Base-by-base conservation (phyloP, 2,888 invertebrate genomes). In the Lingula anatina region DNA sequence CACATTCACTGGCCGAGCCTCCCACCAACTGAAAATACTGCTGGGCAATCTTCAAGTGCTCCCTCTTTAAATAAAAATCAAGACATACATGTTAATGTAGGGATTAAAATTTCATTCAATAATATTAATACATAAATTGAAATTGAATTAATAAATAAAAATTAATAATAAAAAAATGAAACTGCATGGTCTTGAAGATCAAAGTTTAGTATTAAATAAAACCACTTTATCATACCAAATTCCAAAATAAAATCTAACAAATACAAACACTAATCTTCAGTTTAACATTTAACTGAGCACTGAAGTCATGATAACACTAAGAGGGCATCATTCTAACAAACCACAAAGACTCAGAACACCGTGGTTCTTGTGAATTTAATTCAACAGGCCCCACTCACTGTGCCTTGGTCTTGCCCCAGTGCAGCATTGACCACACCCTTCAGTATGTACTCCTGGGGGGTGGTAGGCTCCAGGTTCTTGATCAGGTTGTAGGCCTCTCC, bases 1-100 rank as follows among this genome's bases (percentile, higher is more conserved):
- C 80, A 73, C 95, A 94, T 79, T 99, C 97, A 24, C 93, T 90
- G 1, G 90, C 87, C 0, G 95, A 96, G 58, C 93, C 92, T 48
- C 97, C 97, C 2, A 99, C 96, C 51, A 95, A 79, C 77, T 95
- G 94, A 73, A 95, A 92, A 76, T 91, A 96, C 75, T 95, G 93
- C 73, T 97, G 93, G 0, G 97, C 97, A 12, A 88, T 84, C 80
- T 94, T 94, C 61, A 96, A 82, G 70, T 94, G 89, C 61, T 99
- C 96, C 58, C 89, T 85, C 94, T 95, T 70, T 27, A 81, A 77
- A 54, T 47, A 41, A 54, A 36, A 36, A 42, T 46, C 52, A 27
- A 46, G 28, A 26, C n/a, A 12, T 35, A n/a, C 9, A 12, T 12
- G n/a, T 24, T n/a, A 9, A 46, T 46, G 7, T 41, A 24, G n/a